Conservation (phyloP, 2,797 vertebrate genomes). For the Sebastes reedi region DNA sequence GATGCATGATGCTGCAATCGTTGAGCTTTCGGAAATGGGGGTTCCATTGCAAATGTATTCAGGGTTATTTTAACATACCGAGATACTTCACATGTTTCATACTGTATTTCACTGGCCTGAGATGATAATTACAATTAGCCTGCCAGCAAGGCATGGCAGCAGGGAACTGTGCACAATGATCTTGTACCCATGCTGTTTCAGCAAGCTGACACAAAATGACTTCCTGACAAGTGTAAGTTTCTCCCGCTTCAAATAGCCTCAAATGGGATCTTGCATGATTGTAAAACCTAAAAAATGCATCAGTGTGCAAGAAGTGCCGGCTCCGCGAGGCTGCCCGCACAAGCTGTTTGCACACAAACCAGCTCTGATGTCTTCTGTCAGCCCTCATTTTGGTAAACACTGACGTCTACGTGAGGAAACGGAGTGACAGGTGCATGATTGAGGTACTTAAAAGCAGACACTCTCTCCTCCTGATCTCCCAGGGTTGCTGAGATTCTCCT, state of each 20-base stretch:
- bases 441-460: slow-evolving; percentile 90
- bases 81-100: slow-evolving; percentile 39
- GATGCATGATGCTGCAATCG: slow-evolving; percentile 82
- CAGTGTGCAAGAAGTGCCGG: slow-evolving; percentile 27
- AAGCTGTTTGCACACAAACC: slow-evolving; percentile 78
- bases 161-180: slow-evolving; percentile 1
- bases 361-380: slow-evolving; percentile 81
- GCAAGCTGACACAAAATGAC: slow-evolving; percentile 34
- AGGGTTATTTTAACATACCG: slow-evolving; percentile 57
- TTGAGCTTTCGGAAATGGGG: slow-evolving; percentile 75
- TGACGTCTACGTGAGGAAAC: slow-evolving; percentile 86
- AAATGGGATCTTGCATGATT: slow-evolving; percentile 49
- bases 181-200: slow-evolving; percentile 9
- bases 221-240: slow-evolving; percentile 23
- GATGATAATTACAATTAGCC: slow-evolving; percentile 56
- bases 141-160: slow-evolving; percentile 7
- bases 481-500: slow-evolving; percentile 56
- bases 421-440: slow-evolving; percentile 91
- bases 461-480: slow-evolving; percentile 79
- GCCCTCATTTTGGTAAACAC: slow-evolving; percentile 90
- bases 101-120: slow-evolving; percentile 45
- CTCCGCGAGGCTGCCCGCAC: slow-evolving; percentile 58
- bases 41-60: slow-evolving; percentile 75
- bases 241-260: slow-evolving; percentile 26
- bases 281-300: slow-evolving; percentile 63